Conservation (phyloP, 2,797 vertebrate genomes). For the Lacerta agilis region DNA sequence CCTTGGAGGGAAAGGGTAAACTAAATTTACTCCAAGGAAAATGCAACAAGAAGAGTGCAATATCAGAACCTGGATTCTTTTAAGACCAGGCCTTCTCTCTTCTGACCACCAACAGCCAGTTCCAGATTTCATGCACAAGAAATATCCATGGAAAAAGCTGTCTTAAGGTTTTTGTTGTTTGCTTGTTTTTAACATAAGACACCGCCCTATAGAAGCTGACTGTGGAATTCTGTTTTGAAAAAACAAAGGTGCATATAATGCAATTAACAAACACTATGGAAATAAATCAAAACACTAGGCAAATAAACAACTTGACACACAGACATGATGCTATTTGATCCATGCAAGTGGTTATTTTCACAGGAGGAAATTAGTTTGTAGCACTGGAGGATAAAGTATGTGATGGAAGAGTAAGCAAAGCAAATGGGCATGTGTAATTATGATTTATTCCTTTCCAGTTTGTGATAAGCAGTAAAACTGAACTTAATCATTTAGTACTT, state of each 20-base stretch:
- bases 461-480: conserved; percentile 22
- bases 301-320: conserved; percentile 17
- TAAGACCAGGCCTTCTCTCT: neutral
- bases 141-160: neutral
- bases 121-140: neutral
- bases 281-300: conserved; percentile 20
- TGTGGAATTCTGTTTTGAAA: neutral
- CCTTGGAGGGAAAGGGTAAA: neutral
- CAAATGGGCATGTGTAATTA: conserved; percentile 26
- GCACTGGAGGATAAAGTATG: conserved; percentile 7
- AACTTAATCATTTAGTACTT: conserved; percentile 32
- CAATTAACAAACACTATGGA: conserved; percentile 21
- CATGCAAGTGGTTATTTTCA: conserved; percentile 16
- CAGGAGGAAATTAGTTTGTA: conserved; percentile 28
- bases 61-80: neutral
- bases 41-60: neutral
- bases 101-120: neutral
- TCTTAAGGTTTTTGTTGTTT: neutral
- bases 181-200: neutral
- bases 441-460: conserved; percentile 29
- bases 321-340: conserved; percentile 5
- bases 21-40: neutral
- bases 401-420: conserved; percentile 28
- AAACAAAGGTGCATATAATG: neutral
- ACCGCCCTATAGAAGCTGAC: neutral